phyloP scores from a whole-genome alignment of 2,113 vertebrate species.

The Herpailurus yagouaroundi region DNA sequence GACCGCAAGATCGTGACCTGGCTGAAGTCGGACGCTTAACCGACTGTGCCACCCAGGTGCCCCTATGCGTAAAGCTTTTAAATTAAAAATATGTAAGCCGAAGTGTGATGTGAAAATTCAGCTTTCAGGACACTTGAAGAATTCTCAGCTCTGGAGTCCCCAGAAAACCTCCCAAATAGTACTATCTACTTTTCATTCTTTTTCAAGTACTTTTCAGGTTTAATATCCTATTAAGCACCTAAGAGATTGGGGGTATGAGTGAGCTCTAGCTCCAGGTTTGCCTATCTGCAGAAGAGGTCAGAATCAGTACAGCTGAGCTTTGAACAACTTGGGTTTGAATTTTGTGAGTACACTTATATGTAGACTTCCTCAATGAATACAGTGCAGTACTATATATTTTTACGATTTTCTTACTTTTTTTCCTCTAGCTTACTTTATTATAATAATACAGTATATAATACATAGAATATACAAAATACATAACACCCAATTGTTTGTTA shows the following conservation, averaged over 20 bases:
- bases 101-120: neutral
- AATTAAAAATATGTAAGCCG: neutral
- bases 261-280: neutral
- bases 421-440: neutral
- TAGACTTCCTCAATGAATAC: neutral
- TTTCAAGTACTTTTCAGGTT: neutral
- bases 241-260: accelerated
- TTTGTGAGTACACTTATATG: neutral
- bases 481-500: neutral
- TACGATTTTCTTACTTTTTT: neutral
- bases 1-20: too few species aligned
- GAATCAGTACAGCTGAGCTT: neutral
- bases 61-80: neutral
- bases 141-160: neutral
- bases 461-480: neutral
- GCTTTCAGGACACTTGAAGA: neutral
- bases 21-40: too few species aligned
- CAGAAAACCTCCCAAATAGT: neutral
- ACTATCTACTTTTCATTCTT: neutral
- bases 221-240: neutral
- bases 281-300: neutral
- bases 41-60: too few species aligned
- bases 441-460: neutral
- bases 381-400: neutral
- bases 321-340: neutral